phyloP scores from a whole-genome alignment of 2,797 vertebrate species.

The Threskiornis aethiopicus region DNA sequence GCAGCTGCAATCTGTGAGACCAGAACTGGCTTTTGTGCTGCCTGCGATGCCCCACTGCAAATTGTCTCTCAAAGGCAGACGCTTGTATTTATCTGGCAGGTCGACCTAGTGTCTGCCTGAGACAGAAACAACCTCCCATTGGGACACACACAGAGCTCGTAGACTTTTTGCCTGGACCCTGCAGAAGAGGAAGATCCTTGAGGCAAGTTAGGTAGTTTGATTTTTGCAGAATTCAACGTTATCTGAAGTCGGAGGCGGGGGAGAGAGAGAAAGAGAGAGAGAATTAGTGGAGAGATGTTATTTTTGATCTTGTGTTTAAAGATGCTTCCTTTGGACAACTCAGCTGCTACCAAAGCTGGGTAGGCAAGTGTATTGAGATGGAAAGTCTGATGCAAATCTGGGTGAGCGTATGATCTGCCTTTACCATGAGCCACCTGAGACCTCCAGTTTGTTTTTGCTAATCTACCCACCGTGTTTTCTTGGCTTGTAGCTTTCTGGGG shows the following conservation, averaged over 20 bases:
- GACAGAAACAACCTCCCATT: slow-evolving; percentile 95
- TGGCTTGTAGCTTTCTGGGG: not conserved
- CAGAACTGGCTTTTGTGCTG: slow-evolving; percentile 68
- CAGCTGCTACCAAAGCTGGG: not conserved
- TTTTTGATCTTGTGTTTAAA: not conserved
- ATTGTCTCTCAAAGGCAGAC: slow-evolving; percentile 89
- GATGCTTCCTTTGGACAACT: not conserved
- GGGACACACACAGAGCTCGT: slow-evolving; percentile 95
- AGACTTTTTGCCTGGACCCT: slow-evolving; percentile 91
- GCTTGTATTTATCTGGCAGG: slow-evolving; percentile 96
- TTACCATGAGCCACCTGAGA: not conserved
- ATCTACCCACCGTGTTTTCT: not conserved
- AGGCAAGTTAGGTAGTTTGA: slow-evolving; percentile 91
- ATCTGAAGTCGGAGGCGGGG: slow-evolving; percentile 78
- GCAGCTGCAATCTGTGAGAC: slow-evolving; percentile 71
- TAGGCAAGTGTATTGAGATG: not conserved
- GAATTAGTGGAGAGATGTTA: not conserved
- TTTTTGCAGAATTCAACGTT: slow-evolving; percentile 90
- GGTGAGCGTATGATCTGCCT: not conserved
- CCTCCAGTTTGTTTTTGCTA: not conserved
- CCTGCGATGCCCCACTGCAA: slow-evolving; percentile 59
- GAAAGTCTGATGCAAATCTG: not conserved
- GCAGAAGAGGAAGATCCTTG: slow-evolving; percentile 87
- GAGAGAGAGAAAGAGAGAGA: not conserved
- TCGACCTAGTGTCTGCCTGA: slow-evolving; percentile 91